phyloP scores from a whole-genome alignment of 2,113 vertebrate species.

The Gnathonemus echidnorhynchus region DNA sequence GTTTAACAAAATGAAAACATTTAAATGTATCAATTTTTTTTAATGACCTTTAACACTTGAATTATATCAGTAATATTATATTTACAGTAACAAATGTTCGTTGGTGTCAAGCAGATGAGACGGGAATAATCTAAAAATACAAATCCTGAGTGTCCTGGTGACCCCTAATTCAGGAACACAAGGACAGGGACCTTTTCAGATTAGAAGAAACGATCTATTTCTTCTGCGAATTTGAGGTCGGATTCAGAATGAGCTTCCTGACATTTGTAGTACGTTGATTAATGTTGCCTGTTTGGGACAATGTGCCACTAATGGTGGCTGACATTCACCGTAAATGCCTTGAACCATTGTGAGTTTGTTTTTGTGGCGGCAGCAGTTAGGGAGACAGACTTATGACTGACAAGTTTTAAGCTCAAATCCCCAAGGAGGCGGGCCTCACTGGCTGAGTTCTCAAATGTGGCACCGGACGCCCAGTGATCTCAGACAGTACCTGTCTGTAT shows the following conservation, averaged over 20 bases:
- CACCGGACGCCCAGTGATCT: neutral
- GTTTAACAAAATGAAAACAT: neutral
- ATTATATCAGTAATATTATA: neutral
- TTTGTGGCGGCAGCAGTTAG: neutral
- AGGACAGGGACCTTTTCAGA: neutral
- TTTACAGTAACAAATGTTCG: neutral
- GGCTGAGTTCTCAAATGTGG: neutral
- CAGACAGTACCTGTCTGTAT: neutral
- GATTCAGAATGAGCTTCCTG: neutral
- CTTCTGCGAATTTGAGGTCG: neutral
- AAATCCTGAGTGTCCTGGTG: neutral
- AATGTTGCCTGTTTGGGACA: neutral
- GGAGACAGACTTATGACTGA: neutral
- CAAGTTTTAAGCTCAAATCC: neutral
- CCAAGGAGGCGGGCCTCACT: neutral
- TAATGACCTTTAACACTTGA: neutral
- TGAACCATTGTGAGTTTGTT: neutral
- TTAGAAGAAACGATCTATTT: neutral
- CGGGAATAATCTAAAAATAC: neutral
- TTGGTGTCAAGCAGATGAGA: neutral
- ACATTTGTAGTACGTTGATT: neutral
- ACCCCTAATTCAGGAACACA: neutral
- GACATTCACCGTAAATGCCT: neutral
- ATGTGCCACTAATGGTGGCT: neutral
- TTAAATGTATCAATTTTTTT: neutral